These are phyloP conservation scores for Smittia aterrima DNA, from an alignment of 2,888 invertebrate species.

Conservation along the genomic window DNA sequence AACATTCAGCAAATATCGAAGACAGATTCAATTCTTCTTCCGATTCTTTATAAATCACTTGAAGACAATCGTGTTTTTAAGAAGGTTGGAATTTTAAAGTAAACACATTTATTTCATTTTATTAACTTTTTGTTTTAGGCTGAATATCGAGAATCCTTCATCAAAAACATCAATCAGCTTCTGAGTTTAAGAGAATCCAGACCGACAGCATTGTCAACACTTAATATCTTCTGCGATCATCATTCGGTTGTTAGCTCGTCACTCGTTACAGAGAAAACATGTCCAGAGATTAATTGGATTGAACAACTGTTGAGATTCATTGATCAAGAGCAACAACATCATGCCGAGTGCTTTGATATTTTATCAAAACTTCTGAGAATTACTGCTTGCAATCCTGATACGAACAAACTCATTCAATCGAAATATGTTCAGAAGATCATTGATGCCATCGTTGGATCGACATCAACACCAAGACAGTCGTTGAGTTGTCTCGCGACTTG, in stretches of 20 bases:
- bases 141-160: not conserved
- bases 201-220: not conserved
- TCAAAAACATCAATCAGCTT: not conserved
- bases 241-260: not conserved
- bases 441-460: not conserved
- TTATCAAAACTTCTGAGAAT: constrained; percentile 6
- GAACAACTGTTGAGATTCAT: not conserved
- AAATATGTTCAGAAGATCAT: constrained; percentile 34
- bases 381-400: not conserved
- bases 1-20: constrained; percentile 9
- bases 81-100: constrained; percentile 9
- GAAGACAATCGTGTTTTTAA: constrained; percentile 6
- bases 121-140: not conserved
- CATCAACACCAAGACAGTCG: constrained; percentile 42
- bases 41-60: not conserved
- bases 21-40: not conserved
- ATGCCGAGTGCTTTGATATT: constrained; percentile 6
- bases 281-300: constrained; percentile 27
- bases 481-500: constrained; percentile 47
- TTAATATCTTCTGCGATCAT: constrained; percentile 18
- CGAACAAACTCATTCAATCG: constrained; percentile 16
- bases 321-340: not conserved
- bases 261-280: constrained; percentile 21
- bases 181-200: not conserved
- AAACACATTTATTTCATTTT: not conserved